Evolutionary conservation across 2,797 vertebrate genomes (phyloP).

Genomic region (Rhinophrynus dorsalis): DNA sequence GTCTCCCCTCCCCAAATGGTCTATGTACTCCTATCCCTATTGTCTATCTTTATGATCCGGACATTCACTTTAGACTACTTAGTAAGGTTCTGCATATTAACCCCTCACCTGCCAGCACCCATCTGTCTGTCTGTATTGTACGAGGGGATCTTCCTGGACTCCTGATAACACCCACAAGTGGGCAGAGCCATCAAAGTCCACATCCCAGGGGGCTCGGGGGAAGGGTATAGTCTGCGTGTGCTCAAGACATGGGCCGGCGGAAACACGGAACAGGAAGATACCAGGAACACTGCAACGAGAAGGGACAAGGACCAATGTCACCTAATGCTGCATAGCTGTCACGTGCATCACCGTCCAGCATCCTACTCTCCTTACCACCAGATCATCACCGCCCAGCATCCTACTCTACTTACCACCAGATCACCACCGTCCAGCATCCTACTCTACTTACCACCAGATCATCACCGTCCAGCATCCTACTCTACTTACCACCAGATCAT

Average conservation of each 20-base stretch:
- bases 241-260: not conserved
- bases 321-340: too few species aligned
- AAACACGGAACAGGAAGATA: not conserved
- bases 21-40: not conserved
- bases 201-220: not conserved
- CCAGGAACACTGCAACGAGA: constrained; percentile 1
- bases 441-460: too few species aligned
- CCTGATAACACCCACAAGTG: constrained; percentile 5
- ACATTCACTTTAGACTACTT: not conserved
- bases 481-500: too few species aligned
- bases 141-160: not conserved
- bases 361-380: too few species aligned
- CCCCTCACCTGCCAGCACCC: constrained; percentile 7
- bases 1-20: not conserved
- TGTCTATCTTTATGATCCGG: not conserved
- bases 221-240: not conserved
- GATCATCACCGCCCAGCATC: too few species aligned
- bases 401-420: too few species aligned
- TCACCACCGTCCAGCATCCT: too few species aligned
- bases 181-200: constrained; percentile 18
- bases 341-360: too few species aligned
- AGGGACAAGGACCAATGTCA: not conserved
- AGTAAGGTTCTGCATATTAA: too few species aligned
- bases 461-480: too few species aligned
- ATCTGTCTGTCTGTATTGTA: not conserved